phyloP scores from a whole-genome alignment of 2,888 invertebrate species.

The Dichetophora obliterata region DNA sequence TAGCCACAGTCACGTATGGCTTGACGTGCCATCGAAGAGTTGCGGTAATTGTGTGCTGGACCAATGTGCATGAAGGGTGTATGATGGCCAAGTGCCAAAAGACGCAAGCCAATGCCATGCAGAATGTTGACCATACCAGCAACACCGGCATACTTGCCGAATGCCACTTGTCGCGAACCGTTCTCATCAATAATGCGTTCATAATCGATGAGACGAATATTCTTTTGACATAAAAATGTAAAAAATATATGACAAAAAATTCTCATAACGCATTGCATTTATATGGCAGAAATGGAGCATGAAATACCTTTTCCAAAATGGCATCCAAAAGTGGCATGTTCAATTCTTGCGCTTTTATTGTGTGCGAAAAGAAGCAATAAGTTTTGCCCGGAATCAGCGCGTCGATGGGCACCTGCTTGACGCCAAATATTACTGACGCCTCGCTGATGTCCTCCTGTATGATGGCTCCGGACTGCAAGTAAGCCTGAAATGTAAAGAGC shows the following conservation, averaged over 20 bases:
- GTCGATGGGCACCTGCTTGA: constrained; percentile 88
- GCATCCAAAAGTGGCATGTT: constrained; percentile 98
- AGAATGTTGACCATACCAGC: constrained; percentile 99
- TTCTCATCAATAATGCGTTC: constrained; percentile 93
- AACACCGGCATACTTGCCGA: constrained; percentile 98
- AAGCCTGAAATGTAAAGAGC: constrained; percentile 75
- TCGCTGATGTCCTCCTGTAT: constrained; percentile 97
- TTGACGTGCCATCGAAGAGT: constrained; percentile 97
- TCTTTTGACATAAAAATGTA: constrained; percentile 64
- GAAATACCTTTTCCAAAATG: constrained; percentile 82
- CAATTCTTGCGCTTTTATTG: constrained; percentile 98
- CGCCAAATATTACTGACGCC: constrained; percentile 96
- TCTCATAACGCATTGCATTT: neutral
- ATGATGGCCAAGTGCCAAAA: constrained; percentile 95
- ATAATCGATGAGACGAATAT: constrained; percentile 96
- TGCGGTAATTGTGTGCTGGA: constrained; percentile 98
- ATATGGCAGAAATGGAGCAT: neutral
- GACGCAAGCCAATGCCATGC: constrained; percentile 93
- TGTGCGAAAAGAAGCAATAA: constrained; percentile 99
- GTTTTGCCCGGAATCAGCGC: constrained; percentile 95
- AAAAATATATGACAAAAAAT: neutral
- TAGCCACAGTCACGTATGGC: constrained; percentile 99
- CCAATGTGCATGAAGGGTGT: constrained; percentile 99
- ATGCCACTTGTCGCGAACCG: constrained; percentile 95
- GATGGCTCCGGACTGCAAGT: constrained; percentile 91